Evolutionary conservation across 2,113 vertebrate genomes (phyloP), one percentile per base, ranked within the genome.

Genomic region (Gallinago paraguaiae): DNA sequence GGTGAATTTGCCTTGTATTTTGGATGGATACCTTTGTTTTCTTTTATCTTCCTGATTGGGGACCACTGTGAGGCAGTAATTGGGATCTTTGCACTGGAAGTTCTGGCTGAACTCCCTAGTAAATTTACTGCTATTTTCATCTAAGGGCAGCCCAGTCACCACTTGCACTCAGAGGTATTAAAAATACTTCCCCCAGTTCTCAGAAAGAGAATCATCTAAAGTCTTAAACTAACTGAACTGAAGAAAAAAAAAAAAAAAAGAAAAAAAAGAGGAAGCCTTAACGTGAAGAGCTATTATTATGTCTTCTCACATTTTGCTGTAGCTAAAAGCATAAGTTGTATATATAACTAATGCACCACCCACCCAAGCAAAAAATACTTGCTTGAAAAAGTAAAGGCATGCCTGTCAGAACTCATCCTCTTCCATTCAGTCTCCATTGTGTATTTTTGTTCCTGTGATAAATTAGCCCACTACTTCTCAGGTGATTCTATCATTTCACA

Each of bases 361-460:
- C 95, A 75, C 87, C 83, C 78, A 85, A 95, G 88, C 35, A 57
- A 90, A 92, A 68, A 88, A 45, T 59, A 87, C 89, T 50, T 86
- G 84, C 92, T 83, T 84, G 53, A 91, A 96, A 92, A 88, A 94
- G 82, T 92, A 88, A 96, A 90, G 91, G 88, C 97, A 95, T 64
- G 92, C 81, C 75, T 93, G 91, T 93, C 92, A 96, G 82, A 94
- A 74, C 67, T 78, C 78, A 86, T 92, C 88, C 72, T 94, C 80
- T 96, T 70, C 67, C 85, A 97, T 98, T 97, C 96, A 97, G 90
- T 82, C 92, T 96, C 86, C 94, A 85, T 93, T 96, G 95, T 93
- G 68, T 91, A 96, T 81, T 84, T 95, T 82, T 79, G 43, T 46
- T 86, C 82, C 45, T 94, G 96, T 81, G 65, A 81, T 78, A 96